Evolutionary conservation across 2,113 vertebrate species (phyloP), one percentile per base, ranked within the genome.

Genomic region (Zosterops hypoxanthus): DNA sequence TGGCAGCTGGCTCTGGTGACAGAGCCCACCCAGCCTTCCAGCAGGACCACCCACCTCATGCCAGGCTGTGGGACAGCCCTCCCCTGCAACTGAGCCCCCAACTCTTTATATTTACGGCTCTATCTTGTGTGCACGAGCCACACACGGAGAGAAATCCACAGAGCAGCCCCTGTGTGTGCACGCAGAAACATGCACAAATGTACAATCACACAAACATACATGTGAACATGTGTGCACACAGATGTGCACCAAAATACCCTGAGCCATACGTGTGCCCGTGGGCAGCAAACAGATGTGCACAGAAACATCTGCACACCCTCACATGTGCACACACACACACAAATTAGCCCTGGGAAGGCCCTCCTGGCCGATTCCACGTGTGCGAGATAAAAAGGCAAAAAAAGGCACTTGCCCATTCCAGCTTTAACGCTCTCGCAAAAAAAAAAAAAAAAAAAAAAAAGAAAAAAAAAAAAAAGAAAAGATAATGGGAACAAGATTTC

Each of bases 401-500:
- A 39, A 39, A 39, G 39, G 86, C 55, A 2, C 25, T 19, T 19
- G 69, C 88, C 84, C 47, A 6, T 15, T 96, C 80, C 91, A 42
- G 78, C 85, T 90, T 90, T 77, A 90, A 91, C 71, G 23, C 92
- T 69, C 83, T 88, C 5, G 16, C 94, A 95, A 92, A 95, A 95
- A 92, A 95, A 92, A 95, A 92, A 95, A 95, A 92, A 95, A 95
- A 92, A 92, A 95, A 95, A 92, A 95, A 92, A 95, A 95, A 92
- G 95, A 92, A 95, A 95, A 92, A 95, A 92, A 95, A 95, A 92
- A 95, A 92, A 95, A 95, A 92, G 95, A 92, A 95, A 95, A 92
- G 93, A 96, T 96, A 95, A 97, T 96, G 95, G 94, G 95, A 97
- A 97, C 96, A 97, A 97, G 92, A 92, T 97, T 95, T 97, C 90